Evolutionary conservation across 2,113 vertebrate species (phyloP).

Genomic region (Gavia stellata): DNA sequence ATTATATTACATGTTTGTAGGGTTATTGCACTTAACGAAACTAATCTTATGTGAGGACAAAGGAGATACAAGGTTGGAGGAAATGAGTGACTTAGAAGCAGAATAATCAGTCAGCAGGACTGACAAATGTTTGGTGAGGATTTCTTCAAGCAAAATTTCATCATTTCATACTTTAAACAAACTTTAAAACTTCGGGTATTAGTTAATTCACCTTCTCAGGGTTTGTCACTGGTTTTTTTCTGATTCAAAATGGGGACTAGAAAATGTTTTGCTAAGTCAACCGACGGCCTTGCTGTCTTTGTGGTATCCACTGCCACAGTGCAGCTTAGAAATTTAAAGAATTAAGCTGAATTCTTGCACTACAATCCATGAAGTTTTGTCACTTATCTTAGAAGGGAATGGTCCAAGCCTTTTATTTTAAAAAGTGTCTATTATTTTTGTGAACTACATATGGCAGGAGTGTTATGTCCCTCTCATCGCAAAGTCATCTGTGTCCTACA

Average conservation of each 20-base stretch:
- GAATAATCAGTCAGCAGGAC: background rate
- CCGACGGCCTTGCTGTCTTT: background rate
- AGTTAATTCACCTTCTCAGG: background rate
- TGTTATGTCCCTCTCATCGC: background rate
- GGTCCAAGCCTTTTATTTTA: background rate
- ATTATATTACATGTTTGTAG: background rate
- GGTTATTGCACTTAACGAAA: background rate
- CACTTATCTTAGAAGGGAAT: background rate
- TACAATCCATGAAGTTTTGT: background rate
- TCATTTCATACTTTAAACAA: background rate
- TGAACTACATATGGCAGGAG: background rate
- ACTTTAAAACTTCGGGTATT: background rate
- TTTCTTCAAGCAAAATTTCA: background rate
- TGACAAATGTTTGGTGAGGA: background rate
- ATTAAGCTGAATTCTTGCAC: background rate
- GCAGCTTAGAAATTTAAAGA: background rate
- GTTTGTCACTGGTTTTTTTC: background rate
- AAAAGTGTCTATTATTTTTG: background rate
- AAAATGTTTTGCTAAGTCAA: background rate
- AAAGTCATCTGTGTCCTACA: background rate
- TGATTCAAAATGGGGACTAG: background rate
- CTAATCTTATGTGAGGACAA: background rate
- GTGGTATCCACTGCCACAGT: background rate
- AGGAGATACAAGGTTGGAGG: accelerated
- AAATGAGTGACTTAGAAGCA: background rate